Conservation (phyloP, 2,113 vertebrate species). For the Taxidea taxus region DNA sequence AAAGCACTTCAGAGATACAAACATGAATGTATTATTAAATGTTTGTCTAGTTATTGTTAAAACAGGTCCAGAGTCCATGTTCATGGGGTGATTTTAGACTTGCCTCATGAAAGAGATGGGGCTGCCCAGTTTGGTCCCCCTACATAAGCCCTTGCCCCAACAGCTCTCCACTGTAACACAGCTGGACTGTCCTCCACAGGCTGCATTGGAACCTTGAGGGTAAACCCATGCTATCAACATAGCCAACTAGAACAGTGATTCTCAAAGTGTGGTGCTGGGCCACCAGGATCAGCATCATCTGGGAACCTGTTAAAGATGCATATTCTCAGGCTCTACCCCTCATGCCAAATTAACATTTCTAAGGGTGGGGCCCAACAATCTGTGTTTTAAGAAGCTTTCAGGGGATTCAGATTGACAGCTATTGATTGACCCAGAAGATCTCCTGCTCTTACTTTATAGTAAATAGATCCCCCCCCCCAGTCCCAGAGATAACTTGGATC, state of each 20-base stretch:
- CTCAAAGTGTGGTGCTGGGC: neutral
- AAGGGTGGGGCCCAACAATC: neutral
- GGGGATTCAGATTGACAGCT: neutral
- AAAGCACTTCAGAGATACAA: conserved; percentile 2
- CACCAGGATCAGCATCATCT: neutral
- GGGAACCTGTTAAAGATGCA: neutral
- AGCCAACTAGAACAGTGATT: neutral
- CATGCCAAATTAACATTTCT: neutral
- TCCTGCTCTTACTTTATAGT: neutral
- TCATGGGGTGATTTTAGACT: neutral
- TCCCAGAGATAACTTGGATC: neutral
- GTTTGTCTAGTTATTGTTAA: neutral
- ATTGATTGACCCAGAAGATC: neutral
- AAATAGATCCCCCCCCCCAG: neutral
- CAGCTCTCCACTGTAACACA: neutral
- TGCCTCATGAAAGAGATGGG: neutral
- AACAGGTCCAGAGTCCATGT: neutral
- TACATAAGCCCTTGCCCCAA: neutral
- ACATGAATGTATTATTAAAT: neutral
- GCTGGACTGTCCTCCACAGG: neutral
- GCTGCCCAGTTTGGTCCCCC: neutral
- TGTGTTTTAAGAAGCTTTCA: neutral
- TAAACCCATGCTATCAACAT: neutral
- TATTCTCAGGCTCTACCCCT: neutral
- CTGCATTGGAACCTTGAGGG: neutral